phyloP scores from a whole-genome alignment of 2,888 invertebrate species.

The Drosophila affinis region DNA sequence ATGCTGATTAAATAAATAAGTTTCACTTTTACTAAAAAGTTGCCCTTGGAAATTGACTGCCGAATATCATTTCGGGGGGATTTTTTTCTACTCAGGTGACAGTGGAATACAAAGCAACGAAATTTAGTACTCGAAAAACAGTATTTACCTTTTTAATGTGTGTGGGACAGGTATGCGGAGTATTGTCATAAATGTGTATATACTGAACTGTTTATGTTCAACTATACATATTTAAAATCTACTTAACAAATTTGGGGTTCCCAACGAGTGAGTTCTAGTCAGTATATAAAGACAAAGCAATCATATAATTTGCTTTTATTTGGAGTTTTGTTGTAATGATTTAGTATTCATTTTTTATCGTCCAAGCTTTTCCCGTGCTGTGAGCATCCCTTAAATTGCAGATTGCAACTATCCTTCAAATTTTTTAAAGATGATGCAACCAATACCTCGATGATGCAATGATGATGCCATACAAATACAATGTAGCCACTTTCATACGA shows the following conservation, averaged over 20 bases:
- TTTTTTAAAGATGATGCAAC: too few relatives aligned
- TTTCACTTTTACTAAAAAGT: conserved; percentile 26
- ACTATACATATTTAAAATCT: neutral
- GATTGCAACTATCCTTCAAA: too few relatives aligned
- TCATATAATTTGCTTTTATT: too few relatives aligned
- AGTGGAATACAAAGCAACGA: conserved; percentile 33
- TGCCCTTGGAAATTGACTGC: conserved; percentile 39
- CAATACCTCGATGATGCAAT: too few relatives aligned
- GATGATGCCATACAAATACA: too few relatives aligned
- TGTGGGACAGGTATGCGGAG: neutral
- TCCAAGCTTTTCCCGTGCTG: too few relatives aligned
- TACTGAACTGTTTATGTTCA: neutral
- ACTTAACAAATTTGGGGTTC: neutral
- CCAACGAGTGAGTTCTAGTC: neutral
- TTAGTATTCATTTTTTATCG: too few relatives aligned
- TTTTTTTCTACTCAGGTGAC: conserved; percentile 50
- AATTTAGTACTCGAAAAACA: neutral
- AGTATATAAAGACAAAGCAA: too few relatives aligned
- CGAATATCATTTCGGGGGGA: conserved; percentile 54
- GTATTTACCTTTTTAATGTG: neutral
- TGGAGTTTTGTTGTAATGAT: too few relatives aligned
- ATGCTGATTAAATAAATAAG: conserved; percentile 33
- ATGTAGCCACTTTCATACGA: too few relatives aligned
- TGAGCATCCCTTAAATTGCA: too few relatives aligned
- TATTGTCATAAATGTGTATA: neutral